These are phyloP conservation scores for Chrysogorgia sp. DNA, from an alignment of 92 coral and sea anemone species.

Conservation along the genomic window DNA sequence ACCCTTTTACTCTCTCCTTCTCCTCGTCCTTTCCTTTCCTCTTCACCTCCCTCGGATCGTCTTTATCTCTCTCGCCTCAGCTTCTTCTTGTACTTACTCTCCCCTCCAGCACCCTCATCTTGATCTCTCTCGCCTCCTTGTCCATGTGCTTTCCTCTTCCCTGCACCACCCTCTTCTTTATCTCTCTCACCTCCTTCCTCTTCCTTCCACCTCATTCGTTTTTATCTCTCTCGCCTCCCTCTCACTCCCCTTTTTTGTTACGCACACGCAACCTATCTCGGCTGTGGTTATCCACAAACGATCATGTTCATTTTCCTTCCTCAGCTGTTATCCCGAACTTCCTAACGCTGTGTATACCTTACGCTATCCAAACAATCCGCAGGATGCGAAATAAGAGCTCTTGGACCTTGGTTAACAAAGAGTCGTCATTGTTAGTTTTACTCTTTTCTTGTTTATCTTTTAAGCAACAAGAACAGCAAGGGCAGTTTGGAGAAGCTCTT, in stretches of 20 bases:
- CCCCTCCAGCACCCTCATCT: neutral
- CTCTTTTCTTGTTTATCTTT: conserved; percentile 8
- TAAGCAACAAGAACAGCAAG: conserved; percentile 29
- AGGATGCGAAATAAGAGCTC: neutral
- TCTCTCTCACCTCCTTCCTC: too few species aligned
- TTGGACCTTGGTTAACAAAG: neutral
- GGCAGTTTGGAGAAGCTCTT: conserved; percentile 28
- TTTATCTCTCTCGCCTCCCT: too few species aligned
- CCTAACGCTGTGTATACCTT: neutral
- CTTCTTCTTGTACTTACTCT: neutral
- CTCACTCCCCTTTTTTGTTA: neutral
- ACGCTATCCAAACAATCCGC: neutral
- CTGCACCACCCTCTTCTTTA: neutral
- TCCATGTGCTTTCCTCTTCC: neutral
- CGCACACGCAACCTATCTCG: neutral
- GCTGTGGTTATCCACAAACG: neutral
- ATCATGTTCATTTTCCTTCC: neutral
- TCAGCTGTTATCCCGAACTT: neutral
- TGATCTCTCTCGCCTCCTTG: too few species aligned
- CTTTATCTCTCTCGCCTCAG: too few species aligned
- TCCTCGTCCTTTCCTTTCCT: neutral
- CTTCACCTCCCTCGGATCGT: neutral
- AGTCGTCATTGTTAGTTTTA: neutral
- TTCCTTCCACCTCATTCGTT: neutral
- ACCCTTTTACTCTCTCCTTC: neutral